A percentile compares a stretch with the other conserved stretches of the same genome.
phyloP scores from a whole-genome alignment of 2,797 vertebrate genomes.

The Rhinogobio ventralis region DNA sequence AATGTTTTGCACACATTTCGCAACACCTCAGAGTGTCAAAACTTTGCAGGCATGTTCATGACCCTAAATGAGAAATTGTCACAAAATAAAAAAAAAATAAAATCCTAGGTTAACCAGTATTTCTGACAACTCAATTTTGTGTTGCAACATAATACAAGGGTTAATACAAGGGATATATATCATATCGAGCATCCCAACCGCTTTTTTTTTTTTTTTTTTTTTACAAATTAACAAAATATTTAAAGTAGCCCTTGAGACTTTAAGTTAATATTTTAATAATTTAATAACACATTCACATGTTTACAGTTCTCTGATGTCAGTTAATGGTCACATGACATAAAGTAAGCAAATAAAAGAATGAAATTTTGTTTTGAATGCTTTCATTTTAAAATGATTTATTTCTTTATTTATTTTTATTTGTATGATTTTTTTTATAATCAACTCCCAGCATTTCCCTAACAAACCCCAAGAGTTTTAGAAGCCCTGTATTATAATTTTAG shows the following conservation, averaged over 20 bases:
- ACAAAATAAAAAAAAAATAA: neutral
- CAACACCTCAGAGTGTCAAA: neutral
- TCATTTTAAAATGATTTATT: neutral
- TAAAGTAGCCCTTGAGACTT: neutral
- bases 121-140: too few species aligned
- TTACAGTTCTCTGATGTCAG: neutral
- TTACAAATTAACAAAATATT: neutral
- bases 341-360: neutral
- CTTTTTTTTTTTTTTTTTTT: neutral
- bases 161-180: too few species aligned
- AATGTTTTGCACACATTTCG: neutral
- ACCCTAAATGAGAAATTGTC: neutral
- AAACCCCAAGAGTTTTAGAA: neutral
- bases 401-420: neutral
- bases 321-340: neutral
- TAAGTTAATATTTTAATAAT: neutral
- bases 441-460: neutral
- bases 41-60: neutral
- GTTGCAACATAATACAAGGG: too few species aligned
- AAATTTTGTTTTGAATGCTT: neutral
- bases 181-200: too few species aligned
- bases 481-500: neutral
- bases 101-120: too few species aligned
- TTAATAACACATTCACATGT: neutral
- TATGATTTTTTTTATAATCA: neutral